Evolutionary conservation across 2,113 vertebrate genomes (phyloP), one percentile per base, ranked within the genome.

Genomic region (Burhinus oedicnemus): DNA sequence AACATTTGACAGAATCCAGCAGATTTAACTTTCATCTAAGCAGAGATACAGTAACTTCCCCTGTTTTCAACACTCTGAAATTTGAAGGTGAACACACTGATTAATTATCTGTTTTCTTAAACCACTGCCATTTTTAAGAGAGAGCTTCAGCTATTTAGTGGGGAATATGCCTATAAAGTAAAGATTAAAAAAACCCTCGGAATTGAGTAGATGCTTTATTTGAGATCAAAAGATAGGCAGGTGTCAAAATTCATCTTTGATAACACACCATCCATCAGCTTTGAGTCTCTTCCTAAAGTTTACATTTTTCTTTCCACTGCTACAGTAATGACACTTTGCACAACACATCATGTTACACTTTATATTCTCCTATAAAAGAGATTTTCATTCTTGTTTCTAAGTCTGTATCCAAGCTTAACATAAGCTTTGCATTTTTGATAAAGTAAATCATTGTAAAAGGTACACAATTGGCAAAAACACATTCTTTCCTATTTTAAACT

Each of bases 101-200:
- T 97, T 97, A 97, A 97, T 96, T 95, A 84, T 61, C 83, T 96
- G 82, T 96, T 84, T 95, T 93, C 94, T 97, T 89, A 97, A 96
- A 80, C 61, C 83, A 87, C 17, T 94, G 84, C 65, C 70, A 97
- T 97, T 98, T 96, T 86, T 92, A 96, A 97, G 91, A 92, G 51
- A 92, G 32, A 96, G 68, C 36, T 85, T 96, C n/a, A 91, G 71
- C 78, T 93, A 86, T 75, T 83, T 83, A 58, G 81, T 64, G 70
- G 74, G 79, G 57, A 93, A 95, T 88, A 82, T 22, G 83, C 52
- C 83, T 86, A 90, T 94, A 97, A 97, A 45, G 86, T 52, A 81
- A 94, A 51, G 69, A 94, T 96, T 91, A 68, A 74, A 92, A 90
- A 79, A 87, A 87, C 25, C 25, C 81, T 85, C 71, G 84, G 62